These are phyloP conservation scores for Hypercompe scribonia DNA, from an alignment of 2,888 invertebrate species.

Conservation along the genomic window DNA sequence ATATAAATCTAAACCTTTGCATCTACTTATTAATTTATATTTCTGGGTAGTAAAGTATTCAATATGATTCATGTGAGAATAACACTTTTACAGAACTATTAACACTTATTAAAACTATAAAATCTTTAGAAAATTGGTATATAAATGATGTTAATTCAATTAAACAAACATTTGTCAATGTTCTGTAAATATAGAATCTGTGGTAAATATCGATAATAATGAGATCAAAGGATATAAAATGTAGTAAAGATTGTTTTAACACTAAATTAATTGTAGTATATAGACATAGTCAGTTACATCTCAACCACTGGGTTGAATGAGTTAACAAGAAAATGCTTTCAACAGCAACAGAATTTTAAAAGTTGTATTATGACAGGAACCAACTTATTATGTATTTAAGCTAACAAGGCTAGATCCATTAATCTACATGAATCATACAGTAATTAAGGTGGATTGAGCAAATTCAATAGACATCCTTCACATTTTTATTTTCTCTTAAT, in stretches of 20 bases:
- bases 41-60: neutral
- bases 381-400: constrained; percentile 30
- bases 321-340: constrained; percentile 13
- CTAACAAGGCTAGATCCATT: constrained; percentile 32
- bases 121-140: neutral
- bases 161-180: neutral
- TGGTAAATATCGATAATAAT: neutral
- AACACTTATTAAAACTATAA: neutral
- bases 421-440: constrained; percentile 31
- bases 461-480: constrained; percentile 8
- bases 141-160: neutral
- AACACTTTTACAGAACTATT: neutral
- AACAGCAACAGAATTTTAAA: neutral
- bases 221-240: neutral
- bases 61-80: neutral
- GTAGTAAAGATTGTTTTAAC: neutral
- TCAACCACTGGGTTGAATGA: neutral
- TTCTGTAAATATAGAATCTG: neutral
- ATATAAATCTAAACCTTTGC: neutral
- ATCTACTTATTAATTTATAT: neutral
- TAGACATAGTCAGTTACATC: neutral
- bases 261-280: neutral
- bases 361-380: constrained; percentile 21
- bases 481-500: neutral
- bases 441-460: constrained; percentile 25